Base-by-base conservation (phyloP, 2,888 invertebrate genomes). In the Agrochola lota region DNA sequence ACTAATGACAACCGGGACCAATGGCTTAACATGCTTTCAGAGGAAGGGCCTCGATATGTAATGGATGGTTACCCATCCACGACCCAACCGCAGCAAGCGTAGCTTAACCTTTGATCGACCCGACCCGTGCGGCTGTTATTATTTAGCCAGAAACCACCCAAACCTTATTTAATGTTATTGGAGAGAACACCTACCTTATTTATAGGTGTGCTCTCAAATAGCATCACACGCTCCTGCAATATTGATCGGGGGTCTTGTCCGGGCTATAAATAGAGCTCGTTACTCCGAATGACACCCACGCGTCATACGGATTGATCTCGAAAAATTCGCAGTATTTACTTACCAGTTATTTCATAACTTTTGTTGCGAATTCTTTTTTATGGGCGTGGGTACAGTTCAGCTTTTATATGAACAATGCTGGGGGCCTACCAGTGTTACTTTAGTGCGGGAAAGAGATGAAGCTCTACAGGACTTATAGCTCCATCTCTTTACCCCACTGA, bases 271-370 rank as follows among this genome's bases (percentile, higher is more conserved):
- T 83, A 82, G 74, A 68, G 20, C 26, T 5, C 40, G 52, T 7
- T 81, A 11, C 46, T n/a, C 55, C 1, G 43, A 75, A 77, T 77
- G 52, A 69, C 77, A 69, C 69, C 81, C 71, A 81, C 81, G 77
- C 52, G 40, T 57, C 59, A 66, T 35, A 64, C 26, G 52, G 52
- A 67, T 59, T 67, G 59, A 55, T 80, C 62, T 57, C 6, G 40
- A 68, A 68, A 43, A 59, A 43, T 49, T 55, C 49, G 15, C 40
- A 43, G 35, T 52, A 55, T 46, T 78, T 52, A 59, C 59, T 78
- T 52, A 59, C 59, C 35, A 55, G 60, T 26, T 57, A 15, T 67
- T 74, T 62, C n/a, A 67, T 67, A 74, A 75, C 15, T 66, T 15
- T 57, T 80, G 11, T 69, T 55, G 69, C 2, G 12, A 40, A 43